These are phyloP conservation scores for Lamprotornis superbus DNA, from an alignment of 2,113 vertebrate genomes.

Conservation along the genomic window DNA sequence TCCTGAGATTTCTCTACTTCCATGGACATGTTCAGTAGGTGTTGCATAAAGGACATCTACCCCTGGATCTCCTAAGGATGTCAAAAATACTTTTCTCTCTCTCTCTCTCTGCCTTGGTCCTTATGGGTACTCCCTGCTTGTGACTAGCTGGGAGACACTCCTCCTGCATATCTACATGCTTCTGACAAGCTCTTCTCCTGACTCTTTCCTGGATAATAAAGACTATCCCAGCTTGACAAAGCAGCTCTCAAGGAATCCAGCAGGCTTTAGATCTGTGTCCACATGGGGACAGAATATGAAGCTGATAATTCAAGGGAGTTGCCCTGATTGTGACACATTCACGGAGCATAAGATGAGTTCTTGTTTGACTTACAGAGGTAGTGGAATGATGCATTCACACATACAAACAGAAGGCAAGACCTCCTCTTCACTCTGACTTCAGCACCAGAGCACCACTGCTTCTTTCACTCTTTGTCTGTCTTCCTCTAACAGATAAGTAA, in stretches of 20 bases:
- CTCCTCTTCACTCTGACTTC: background rate
- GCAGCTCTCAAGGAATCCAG: background rate
- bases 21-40: background rate
- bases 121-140: background rate
- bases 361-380: background rate
- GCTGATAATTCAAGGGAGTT: background rate
- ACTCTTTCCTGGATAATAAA: background rate
- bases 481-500: background rate
- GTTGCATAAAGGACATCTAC: background rate
- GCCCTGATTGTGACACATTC: background rate
- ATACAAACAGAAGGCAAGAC: background rate
- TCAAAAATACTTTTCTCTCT: background rate
- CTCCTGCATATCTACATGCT: background rate
- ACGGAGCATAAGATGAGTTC: background rate
- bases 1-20: background rate
- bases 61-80: background rate
- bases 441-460: background rate
- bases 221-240: background rate
- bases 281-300: rapidly evolving
- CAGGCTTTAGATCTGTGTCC: background rate
- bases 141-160: background rate
- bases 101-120: background rate
- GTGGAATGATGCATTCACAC: rapidly evolving
- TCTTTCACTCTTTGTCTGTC: background rate
- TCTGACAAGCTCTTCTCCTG: background rate